A percentile compares a stretch with the other conserved stretches of the same genome.
phyloP scores from a whole-genome alignment of 2,888 invertebrate genomes.

The Rhyacophila evoluta region DNA sequence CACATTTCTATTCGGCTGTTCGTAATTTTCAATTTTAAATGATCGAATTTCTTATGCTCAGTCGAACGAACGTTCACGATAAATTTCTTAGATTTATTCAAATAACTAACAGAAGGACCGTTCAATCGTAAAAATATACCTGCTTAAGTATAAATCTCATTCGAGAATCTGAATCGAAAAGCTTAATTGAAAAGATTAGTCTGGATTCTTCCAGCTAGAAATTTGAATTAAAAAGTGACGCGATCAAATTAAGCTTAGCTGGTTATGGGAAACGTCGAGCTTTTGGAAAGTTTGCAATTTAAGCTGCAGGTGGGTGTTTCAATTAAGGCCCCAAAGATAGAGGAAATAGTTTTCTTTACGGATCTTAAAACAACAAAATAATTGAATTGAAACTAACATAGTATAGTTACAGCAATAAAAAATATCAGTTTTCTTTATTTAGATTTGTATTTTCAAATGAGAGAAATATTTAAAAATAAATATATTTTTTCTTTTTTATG shows the following conservation, averaged over 20 bases:
- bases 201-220: not conserved
- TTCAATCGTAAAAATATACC: slow-evolving; percentile 5
- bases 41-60: not conserved
- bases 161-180: not conserved
- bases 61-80: not conserved
- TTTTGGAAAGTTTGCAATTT: not conserved
- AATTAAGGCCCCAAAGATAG: not conserved
- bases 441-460: too few species aligned
- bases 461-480: too few species aligned
- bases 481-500: too few species aligned
- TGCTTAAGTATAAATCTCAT: not conserved
- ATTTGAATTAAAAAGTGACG: slow-evolving; percentile 14
- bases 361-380: too few species aligned
- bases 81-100: not conserved
- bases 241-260: not conserved
- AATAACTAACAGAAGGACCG: not conserved
- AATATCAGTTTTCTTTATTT: too few species aligned
- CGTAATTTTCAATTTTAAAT: not conserved
- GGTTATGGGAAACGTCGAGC: not conserved
- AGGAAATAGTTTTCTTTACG: not conserved
- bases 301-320: not conserved
- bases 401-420: too few species aligned
- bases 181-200: slow-evolving; percentile 17
- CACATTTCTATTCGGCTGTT: not conserved
- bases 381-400: too few species aligned